Evolutionary conservation across 2,797 vertebrate genomes (phyloP).

Genomic region (Potorous gilbertii): DNA sequence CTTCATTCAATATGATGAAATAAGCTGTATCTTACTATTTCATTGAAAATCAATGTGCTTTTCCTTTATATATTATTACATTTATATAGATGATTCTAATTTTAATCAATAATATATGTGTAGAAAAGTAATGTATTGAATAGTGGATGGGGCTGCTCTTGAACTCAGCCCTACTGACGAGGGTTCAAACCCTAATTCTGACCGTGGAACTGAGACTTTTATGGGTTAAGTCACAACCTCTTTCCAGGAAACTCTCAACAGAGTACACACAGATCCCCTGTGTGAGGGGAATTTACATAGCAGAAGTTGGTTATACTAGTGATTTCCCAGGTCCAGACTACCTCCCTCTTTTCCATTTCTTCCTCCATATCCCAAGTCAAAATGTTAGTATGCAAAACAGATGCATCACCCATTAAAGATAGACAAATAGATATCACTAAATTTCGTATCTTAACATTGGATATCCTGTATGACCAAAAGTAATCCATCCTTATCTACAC

Average conservation of each 20-base stretch:
- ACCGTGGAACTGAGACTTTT: background rate
- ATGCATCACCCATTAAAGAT: background rate
- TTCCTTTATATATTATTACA: conserved; percentile 19
- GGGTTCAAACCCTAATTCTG: background rate
- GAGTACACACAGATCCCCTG: background rate
- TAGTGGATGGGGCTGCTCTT: background rate
- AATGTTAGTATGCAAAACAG: background rate
- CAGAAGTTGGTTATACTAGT: background rate
- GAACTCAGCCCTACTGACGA: background rate
- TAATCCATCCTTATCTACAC: background rate
- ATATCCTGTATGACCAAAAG: background rate
- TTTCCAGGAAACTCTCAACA: background rate
- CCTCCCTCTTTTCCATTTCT: background rate
- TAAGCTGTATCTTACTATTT: background rate
- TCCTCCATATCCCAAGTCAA: background rate
- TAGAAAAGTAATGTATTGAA: background rate
- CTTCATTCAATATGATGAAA: conserved; percentile 7
- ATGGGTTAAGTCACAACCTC: background rate
- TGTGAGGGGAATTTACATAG: background rate
- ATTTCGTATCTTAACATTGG: background rate
- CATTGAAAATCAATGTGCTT: conserved; percentile 48
- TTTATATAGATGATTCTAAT: conserved; percentile 41
- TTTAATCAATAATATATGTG: conserved; percentile 54
- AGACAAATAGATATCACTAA: background rate
- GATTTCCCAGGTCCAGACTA: background rate